Base-by-base conservation (phyloP, 2,113 vertebrate species). In the Nycticorax nycticorax region DNA sequence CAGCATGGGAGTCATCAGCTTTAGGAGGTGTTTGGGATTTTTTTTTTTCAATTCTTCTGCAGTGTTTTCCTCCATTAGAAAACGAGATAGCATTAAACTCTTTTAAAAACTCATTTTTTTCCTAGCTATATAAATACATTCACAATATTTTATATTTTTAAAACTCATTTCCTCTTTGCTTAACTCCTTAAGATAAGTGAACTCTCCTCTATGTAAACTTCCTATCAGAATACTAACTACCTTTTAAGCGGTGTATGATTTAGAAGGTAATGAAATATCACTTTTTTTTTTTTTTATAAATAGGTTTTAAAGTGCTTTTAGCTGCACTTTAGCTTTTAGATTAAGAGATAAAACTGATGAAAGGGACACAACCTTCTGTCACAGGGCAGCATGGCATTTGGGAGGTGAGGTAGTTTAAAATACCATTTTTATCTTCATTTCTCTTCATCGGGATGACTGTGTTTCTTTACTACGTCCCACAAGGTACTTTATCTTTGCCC, bases 231-330 rank as follows among this genome's bases (percentile, higher is more conserved):
- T 85, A 86, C 66, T 93, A 92, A 85, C 92, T 94, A 93, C 91
- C 83, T 96, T 96, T 93, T 95, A 95, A 96, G 62, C 27, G 0
- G 55, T 72, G 48, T 82, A 93, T 85, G 94, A 96, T 96, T 97
- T 96, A 96, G 92, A 96, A 96, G 87, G 92, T 96, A 97, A 96
- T 94, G 89, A 95, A 95, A 96, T 96, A 95, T 93, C 83, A 89
- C 91, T 90, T 91, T 82, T 80, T 52, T 60, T 77, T 53, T 33
- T 60, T 56, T 33, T 14, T 13, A 66, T 84, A 96, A 93, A 96
- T 91, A 96, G 76, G 64, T 94, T 91, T 92, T 96, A 87, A 95
- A 96, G 94, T 95, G 89, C 95, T 96, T 97, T 97, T 96, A 96
- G 94, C 83, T 94, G 90, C 85, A 93, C 88, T 96, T 91, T 78